phyloP scores from a whole-genome alignment of 2,113 vertebrate species.

The Formicarius rufipectus region DNA sequence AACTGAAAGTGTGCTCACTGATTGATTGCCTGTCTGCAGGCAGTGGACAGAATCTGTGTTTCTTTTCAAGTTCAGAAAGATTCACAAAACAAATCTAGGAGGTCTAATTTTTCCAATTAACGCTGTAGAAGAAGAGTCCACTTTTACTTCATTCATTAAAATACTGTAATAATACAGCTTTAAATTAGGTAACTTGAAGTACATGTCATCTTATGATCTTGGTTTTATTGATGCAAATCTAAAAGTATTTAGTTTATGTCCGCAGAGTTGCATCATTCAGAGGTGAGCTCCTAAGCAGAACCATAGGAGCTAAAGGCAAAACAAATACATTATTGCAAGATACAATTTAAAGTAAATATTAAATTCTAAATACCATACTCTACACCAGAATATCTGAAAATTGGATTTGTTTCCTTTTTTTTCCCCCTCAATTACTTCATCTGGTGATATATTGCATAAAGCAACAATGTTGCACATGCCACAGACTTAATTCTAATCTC shows the following conservation, averaged over 20 bases:
- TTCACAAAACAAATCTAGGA: constrained; percentile 72
- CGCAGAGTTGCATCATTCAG: background rate
- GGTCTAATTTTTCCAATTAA: constrained; percentile 69
- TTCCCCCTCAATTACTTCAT: background rate
- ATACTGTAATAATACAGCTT: background rate
- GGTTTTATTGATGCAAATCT: background rate
- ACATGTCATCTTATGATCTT: background rate
- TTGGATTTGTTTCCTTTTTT: background rate
- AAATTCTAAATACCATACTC: background rate
- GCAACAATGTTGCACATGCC: background rate
- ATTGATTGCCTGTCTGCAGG: constrained; percentile 77
- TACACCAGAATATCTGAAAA: background rate
- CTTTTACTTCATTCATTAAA: constrained; percentile 6
- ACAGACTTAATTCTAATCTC: background rate
- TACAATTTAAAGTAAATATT: background rate
- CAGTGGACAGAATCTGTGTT: constrained; percentile 71
- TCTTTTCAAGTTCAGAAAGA: constrained; percentile 74
- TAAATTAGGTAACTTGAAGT: background rate
- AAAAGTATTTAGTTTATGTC: background rate
- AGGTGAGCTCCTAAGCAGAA: background rate
- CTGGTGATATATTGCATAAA: background rate
- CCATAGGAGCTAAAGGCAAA: background rate
- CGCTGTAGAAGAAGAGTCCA: background rate
- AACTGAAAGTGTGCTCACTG: constrained; percentile 75
- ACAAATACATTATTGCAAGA: background rate